Evolutionary conservation across 2,888 invertebrate species (phyloP).

Genomic region (Parnassius apollo): DNA sequence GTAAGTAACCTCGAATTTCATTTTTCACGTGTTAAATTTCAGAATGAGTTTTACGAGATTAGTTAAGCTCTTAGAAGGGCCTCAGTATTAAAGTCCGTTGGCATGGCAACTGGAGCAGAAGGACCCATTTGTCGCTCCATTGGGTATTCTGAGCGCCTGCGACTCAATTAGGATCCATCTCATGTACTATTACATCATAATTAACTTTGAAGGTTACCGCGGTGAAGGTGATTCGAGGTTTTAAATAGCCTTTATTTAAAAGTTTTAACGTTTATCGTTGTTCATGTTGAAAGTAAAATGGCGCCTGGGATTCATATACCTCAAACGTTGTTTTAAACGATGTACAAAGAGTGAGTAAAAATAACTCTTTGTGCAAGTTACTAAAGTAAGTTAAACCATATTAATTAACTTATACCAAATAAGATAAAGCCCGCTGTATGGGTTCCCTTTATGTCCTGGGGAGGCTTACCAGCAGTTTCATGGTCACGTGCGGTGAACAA

Average conservation of each 20-base stretch:
- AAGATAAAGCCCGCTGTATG: no score
- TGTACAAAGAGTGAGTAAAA: no score
- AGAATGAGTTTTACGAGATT: slow-evolving; percentile 58
- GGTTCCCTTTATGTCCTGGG: no score
- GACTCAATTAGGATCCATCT: slow-evolving; percentile 52
- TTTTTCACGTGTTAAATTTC: slow-evolving; percentile 54
- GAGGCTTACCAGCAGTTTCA: no score
- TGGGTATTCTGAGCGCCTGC: slow-evolving; percentile 57
- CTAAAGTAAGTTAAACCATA: no score
- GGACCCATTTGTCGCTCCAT: slow-evolving; percentile 71
- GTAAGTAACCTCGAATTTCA: slow-evolving; percentile 56
- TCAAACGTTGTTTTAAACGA: neutral
- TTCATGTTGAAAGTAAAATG: no score
- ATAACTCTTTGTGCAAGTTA: no score
- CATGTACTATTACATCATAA: slow-evolving; percentile 19
- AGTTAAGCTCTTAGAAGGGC: slow-evolving; percentile 46
- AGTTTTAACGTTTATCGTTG: neutral
- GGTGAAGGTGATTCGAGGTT: slow-evolving; percentile 8
- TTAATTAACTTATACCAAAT: no score
- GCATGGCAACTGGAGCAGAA: slow-evolving; percentile 68
- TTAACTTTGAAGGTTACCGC: slow-evolving; percentile 19
- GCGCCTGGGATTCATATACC: no score
- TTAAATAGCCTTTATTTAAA: neutral
- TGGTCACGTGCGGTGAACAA: no score
- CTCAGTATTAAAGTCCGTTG: slow-evolving; percentile 55